Evolutionary conservation across 2,113 vertebrate species (phyloP).

Genomic region (Zosterops lateralis): DNA sequence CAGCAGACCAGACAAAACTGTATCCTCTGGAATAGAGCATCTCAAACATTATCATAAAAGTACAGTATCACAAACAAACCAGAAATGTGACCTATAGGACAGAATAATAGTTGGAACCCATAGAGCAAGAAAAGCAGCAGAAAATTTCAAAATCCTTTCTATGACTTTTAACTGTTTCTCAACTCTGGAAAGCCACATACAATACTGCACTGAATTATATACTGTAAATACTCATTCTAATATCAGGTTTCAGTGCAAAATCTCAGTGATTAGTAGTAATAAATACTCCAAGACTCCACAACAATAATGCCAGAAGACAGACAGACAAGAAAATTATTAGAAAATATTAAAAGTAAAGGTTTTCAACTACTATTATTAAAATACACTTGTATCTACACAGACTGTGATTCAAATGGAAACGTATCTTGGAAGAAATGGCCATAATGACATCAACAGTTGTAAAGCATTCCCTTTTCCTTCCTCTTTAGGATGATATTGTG

Average conservation of each 20-base stretch:
- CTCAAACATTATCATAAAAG: neutral
- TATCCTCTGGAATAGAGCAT: neutral
- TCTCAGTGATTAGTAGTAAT: neutral
- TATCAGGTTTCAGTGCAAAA: neutral
- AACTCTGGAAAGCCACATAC: neutral
- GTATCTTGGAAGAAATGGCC: neutral
- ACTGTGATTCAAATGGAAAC: neutral
- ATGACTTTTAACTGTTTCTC: neutral
- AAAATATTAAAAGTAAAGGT: neutral
- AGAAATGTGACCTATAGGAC: neutral
- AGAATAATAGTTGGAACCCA: neutral
- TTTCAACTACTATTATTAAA: neutral
- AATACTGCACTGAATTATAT: neutral
- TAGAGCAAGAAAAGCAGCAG: neutral
- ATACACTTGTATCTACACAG: neutral
- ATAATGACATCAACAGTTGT: neutral
- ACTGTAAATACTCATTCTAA: neutral
- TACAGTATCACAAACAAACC: neutral
- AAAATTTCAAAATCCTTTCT: neutral
- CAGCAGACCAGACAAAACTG: neutral
- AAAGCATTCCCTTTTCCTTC: neutral
- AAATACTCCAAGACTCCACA: neutral
- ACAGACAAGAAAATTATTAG: neutral
- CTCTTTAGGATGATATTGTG: neutral
- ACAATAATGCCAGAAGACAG: neutral